A percentile compares a stretch with the other conserved stretches of the same genome.
Evolutionary conservation across 2,797 vertebrate genomes (phyloP).

Genomic region (Anabacerthia variegaticeps): DNA sequence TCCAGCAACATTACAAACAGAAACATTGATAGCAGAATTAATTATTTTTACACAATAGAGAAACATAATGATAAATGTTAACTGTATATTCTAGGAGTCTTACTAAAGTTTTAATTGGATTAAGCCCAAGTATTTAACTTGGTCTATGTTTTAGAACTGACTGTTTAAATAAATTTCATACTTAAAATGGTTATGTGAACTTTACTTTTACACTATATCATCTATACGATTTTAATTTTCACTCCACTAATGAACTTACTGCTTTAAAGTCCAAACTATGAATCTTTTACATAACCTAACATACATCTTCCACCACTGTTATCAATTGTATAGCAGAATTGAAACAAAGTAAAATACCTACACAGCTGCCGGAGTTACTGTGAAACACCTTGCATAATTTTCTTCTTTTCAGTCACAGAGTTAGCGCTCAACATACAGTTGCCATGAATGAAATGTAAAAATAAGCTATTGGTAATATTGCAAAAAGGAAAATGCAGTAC

Average conservation of each 20-base stretch:
- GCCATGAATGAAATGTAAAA: background rate
- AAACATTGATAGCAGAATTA: background rate
- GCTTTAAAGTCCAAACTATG: background rate
- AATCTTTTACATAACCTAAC: background rate
- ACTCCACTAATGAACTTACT: background rate
- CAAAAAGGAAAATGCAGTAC: background rate
- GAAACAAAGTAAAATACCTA: background rate
- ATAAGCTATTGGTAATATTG: background rate
- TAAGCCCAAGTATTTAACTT: background rate
- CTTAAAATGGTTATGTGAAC: background rate
- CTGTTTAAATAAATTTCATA: background rate
- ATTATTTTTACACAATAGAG: background rate
- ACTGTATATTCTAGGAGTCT: background rate
- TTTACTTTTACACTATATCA: background rate
- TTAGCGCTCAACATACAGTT: background rate
- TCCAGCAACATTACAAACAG: background rate
- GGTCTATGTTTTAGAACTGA: background rate
- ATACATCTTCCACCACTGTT: background rate
- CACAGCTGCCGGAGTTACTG: background rate
- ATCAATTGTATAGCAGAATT: background rate
- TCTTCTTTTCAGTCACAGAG: background rate
- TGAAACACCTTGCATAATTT: background rate
- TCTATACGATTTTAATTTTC: background rate
- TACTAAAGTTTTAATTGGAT: background rate
- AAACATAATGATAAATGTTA: background rate